Conservation (phyloP, 2,797 vertebrate species). For the Crenichthys baileyi region DNA sequence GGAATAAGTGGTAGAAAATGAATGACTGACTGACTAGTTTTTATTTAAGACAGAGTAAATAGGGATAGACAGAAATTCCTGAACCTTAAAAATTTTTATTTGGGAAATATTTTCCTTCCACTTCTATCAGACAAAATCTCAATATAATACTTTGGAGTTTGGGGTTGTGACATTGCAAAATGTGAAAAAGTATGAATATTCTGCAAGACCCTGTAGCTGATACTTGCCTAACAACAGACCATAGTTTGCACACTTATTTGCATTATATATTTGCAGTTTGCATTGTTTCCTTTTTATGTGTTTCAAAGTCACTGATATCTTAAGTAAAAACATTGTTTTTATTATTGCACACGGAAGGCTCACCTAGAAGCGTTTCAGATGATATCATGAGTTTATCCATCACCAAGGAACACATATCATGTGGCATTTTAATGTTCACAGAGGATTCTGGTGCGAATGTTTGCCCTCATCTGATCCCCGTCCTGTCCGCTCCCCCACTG, state of each 20-base stretch:
- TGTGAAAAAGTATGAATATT: not conserved
- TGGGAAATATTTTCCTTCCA: not conserved
- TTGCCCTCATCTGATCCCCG: conserved; percentile 36
- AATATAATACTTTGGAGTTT: not conserved
- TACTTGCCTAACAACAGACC: not conserved
- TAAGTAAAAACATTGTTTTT: conserved; percentile 15
- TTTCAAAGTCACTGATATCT: not conserved
- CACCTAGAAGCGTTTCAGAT: conserved; percentile 17
- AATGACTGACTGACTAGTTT: too few relatives aligned
- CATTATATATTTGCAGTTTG: not conserved
- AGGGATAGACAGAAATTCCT: too few relatives aligned
- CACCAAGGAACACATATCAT: conserved; percentile 28
- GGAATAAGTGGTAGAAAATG: too few relatives aligned
- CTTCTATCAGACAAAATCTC: not conserved
- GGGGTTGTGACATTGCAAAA: not conserved
- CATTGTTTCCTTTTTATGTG: not conserved
- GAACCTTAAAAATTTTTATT: too few relatives aligned
- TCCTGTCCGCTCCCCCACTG: conserved; percentile 46
- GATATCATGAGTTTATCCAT: conserved; percentile 27
- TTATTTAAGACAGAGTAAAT: too few relatives aligned
- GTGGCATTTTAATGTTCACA: conserved; percentile 31
- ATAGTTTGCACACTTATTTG: not conserved
- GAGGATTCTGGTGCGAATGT: conserved; percentile 30
- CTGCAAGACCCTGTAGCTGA: not conserved
- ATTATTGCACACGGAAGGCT: conserved; percentile 10